Conservation (phyloP, 2,888 invertebrate species). For the Frankliniella intonsa region DNA sequence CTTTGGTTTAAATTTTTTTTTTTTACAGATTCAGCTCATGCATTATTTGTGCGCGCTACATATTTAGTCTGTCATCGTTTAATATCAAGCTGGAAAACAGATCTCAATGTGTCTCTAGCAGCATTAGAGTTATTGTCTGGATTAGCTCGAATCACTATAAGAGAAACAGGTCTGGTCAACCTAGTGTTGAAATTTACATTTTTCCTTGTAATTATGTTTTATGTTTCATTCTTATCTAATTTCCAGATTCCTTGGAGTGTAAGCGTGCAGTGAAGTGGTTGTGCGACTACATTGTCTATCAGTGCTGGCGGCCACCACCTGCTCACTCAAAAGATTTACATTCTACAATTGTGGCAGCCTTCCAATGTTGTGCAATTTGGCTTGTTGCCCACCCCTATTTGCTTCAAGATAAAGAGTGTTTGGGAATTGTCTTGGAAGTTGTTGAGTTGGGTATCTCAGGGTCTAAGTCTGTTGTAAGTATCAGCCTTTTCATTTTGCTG, state of each 20-base stretch:
- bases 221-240: slow-evolving; percentile 39
- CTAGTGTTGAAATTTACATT: no score
- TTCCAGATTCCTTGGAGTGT: slow-evolving; percentile 78
- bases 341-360: slow-evolving; percentile 89
- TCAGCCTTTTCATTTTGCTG: not conserved
- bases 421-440: slow-evolving; percentile 90
- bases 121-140: slow-evolving; percentile 88
- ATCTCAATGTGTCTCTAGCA: slow-evolving; percentile 87
- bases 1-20: slow-evolving; percentile 39
- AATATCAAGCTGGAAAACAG: slow-evolving; percentile 94
- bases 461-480: slow-evolving; percentile 63
- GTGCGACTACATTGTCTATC: slow-evolving; percentile 95
- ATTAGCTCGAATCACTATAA: slow-evolving; percentile 81
- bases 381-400: slow-evolving; percentile 84
- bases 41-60: slow-evolving; percentile 85
- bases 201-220: slow-evolving; percentile 23
- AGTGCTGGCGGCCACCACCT: slow-evolving; percentile 90
- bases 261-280: slow-evolving; percentile 94
- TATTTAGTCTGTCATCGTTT: slow-evolving; percentile 91
- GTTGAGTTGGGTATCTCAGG: slow-evolving; percentile 97
- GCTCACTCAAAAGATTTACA: slow-evolving; percentile 91
- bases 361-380: slow-evolving; percentile 89
- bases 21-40: slow-evolving; percentile 72
- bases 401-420: slow-evolving; percentile 84
- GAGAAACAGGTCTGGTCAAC: slow-evolving; percentile 70